Evolutionary conservation across 2,113 vertebrate species (phyloP).

Genomic region (Nothocercus nigrocapillus): DNA sequence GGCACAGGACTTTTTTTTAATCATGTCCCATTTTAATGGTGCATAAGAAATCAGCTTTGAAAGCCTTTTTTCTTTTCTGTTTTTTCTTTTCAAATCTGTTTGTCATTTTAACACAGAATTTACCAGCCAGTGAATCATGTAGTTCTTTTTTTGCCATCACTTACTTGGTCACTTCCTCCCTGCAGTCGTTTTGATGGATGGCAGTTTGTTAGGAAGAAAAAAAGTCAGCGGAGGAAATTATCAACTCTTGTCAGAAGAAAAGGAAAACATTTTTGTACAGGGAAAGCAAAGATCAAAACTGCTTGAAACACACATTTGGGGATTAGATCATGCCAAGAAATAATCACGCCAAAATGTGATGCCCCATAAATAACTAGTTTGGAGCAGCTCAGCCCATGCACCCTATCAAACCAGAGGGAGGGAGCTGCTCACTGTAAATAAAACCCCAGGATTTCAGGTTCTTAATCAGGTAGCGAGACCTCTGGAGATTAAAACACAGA

Average conservation of each 20-base stretch:
- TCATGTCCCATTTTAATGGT: not conserved
- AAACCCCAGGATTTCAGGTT: conserved; percentile 2
- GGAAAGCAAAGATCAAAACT: not conserved
- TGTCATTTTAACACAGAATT: not conserved
- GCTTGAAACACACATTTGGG: not conserved
- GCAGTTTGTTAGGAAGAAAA: not conserved
- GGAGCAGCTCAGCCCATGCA: not conserved
- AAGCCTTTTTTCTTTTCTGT: not conserved
- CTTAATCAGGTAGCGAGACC: not conserved
- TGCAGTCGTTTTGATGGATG: not conserved
- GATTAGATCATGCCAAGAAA: not conserved
- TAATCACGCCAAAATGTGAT: not conserved
- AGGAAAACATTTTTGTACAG: not conserved
- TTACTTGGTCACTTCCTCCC: not conserved
- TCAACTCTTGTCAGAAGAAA: not conserved
- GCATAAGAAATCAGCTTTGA: not conserved
- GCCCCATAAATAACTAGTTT: not conserved
- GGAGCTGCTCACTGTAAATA: not conserved
- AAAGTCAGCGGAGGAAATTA: not conserved
- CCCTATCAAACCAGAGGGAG: not conserved
- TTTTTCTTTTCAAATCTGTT: not conserved
- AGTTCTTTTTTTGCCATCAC: not conserved
- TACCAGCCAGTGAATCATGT: not conserved
- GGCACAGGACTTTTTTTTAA: not conserved
- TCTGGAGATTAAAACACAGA: conserved; percentile 5